A percentile compares a stretch with the other conserved stretches of the same genome.
Evolutionary conservation across 2,888 invertebrate species (phyloP).

Genomic region (Luffia ferchaultella): DNA sequence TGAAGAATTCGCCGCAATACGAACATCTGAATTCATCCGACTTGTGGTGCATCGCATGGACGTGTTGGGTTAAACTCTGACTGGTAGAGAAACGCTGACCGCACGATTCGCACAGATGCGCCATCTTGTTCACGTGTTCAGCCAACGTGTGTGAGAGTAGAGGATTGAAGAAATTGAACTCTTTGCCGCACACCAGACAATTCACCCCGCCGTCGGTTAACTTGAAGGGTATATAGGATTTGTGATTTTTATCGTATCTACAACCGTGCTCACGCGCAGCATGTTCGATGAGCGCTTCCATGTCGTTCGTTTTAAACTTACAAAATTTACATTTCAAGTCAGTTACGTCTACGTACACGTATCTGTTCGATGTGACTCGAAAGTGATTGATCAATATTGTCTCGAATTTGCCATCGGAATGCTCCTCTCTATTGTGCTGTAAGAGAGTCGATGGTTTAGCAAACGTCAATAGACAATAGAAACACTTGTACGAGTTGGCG

Average conservation of each 20-base stretch:
- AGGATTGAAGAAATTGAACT: background rate
- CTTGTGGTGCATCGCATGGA: slow-evolving; percentile 38
- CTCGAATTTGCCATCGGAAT: background rate
- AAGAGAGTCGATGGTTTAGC: background rate
- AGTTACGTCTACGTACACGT: no score
- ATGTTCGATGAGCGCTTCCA: no score
- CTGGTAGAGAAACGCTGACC: background rate
- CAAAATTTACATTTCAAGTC: no score
- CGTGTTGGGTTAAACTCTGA: slow-evolving; percentile 34
- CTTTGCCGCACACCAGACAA: background rate
- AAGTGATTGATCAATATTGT: background rate
- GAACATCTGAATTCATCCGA: slow-evolving; percentile 6
- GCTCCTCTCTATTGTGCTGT: background rate
- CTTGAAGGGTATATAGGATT: no score
- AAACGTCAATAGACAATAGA: background rate
- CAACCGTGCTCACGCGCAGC: no score
- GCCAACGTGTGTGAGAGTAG: background rate
- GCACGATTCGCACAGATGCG: background rate
- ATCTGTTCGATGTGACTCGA: no score
- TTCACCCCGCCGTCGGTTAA: no score
- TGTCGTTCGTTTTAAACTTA: no score
- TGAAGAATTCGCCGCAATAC: slow-evolving; percentile 11
- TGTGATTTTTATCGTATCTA: no score
- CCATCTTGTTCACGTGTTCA: background rate
- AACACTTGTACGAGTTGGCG: background rate